Evolutionary conservation across 2,888 invertebrate genomes (phyloP).

Genomic region (Ophion ventricosus): DNA sequence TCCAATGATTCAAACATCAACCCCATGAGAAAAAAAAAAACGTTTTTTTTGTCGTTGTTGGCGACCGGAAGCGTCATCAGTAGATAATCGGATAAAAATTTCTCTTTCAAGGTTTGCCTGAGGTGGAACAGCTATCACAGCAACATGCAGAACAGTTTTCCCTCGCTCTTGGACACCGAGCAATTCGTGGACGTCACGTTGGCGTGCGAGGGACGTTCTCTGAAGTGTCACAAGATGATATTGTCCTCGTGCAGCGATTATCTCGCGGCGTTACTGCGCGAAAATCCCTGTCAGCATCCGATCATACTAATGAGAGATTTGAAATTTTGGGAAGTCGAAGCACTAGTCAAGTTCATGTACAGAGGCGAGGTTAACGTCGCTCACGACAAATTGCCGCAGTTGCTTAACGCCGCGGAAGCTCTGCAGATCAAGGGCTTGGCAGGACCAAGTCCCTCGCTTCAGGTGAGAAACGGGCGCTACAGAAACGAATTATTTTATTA

Average conservation of each 20-base stretch:
- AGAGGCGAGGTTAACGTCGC: constrained; percentile 95
- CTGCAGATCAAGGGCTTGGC: constrained; percentile 90
- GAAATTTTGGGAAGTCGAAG: constrained; percentile 93
- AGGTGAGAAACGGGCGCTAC: constrained; percentile 68
- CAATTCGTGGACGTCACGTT: constrained; percentile 95
- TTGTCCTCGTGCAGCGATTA: constrained; percentile 94
- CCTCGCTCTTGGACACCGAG: constrained; percentile 90
- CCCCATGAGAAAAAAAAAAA: too few relatives aligned
- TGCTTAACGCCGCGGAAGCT: constrained; percentile 93
- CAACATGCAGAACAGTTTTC: constrained; percentile 91
- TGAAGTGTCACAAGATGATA: constrained; percentile 94
- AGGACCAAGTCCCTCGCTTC: constrained; percentile 80
- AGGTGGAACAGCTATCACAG: constrained; percentile 93
- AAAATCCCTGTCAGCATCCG: constrained; percentile 94
- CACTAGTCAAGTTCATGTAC: constrained; percentile 95
- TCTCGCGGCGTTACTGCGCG: constrained; percentile 90
- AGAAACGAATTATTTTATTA: too few relatives aligned
- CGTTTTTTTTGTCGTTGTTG: too few relatives aligned
- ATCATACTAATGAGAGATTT: constrained; percentile 93
- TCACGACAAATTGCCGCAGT: constrained; percentile 91
- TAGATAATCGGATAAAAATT: neutral
- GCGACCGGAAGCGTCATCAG: neutral
- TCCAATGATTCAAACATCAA: too few relatives aligned
- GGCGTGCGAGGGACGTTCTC: constrained; percentile 93
- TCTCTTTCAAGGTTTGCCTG: constrained; percentile 87